Conservation (phyloP, 2,797 vertebrate species). For the Gobionotothen gibberifrons region DNA sequence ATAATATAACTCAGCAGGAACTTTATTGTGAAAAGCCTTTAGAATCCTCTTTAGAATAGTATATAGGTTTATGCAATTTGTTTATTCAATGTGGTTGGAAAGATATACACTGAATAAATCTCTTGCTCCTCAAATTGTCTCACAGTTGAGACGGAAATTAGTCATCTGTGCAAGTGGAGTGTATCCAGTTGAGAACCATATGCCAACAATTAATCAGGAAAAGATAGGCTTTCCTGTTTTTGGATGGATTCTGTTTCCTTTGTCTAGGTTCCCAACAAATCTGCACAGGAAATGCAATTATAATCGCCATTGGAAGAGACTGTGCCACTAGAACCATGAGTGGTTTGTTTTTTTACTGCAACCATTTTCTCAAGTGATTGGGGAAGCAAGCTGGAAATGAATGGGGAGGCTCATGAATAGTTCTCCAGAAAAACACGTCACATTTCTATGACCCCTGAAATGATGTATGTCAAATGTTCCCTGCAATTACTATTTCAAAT, state of each 20-base stretch:
- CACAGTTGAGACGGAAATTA: conserved; percentile 67
- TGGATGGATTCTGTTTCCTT: conserved; percentile 63
- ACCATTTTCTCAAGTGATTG: conserved; percentile 85
- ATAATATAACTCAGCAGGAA: conserved; percentile 6
- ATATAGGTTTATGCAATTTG: conserved; percentile 30
- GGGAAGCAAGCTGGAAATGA: conserved; percentile 78
- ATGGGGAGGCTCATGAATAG: conserved; percentile 74
- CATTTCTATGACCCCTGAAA: conserved; percentile 63
- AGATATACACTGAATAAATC: conserved; percentile 44
- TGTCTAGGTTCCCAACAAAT: conserved; percentile 70
- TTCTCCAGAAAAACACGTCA: conserved; percentile 62
- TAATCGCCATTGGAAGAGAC: conserved; percentile 67
- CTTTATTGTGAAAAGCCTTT: not conserved
- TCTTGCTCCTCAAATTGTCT: conserved; percentile 47
- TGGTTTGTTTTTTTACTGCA: conserved; percentile 76
- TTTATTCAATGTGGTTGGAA: conserved; percentile 50
- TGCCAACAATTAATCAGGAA: conserved; percentile 79
- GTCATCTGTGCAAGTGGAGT: conserved; percentile 72
- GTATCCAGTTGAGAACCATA: conserved; percentile 78
- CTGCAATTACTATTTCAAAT: conserved; percentile 55
- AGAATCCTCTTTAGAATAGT: conserved; percentile 11
- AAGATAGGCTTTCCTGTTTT: conserved; percentile 71
- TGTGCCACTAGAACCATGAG: conserved; percentile 72
- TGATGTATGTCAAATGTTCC: conserved; percentile 49
- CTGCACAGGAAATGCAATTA: conserved; percentile 82